Base-by-base conservation (phyloP, 2,797 vertebrate species). In the Oryzias dopingdopingensis region DNA sequence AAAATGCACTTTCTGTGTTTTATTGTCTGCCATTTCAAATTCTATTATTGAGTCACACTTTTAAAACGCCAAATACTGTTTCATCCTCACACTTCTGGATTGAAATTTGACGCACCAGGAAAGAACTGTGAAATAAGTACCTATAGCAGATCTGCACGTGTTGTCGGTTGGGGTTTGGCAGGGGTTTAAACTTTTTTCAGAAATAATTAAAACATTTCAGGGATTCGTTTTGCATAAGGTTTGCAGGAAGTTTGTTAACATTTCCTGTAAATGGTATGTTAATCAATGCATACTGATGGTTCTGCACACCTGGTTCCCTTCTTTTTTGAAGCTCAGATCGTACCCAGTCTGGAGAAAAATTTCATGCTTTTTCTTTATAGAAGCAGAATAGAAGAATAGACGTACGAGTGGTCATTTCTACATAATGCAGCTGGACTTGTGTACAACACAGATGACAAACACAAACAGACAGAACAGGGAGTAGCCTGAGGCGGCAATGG, bases 121-220 rank as follows among this genome's bases (percentile, higher is more conserved):
- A 79, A 79, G 68, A 78, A 77, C 62, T 69, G 65, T 58, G 56
- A 77, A 81, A 77, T 46, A 14, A 17, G 26, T 4, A 10, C 26
- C 26, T 5, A 29, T 7, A 29, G 26, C 26, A 6, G 26, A 29
- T 46, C 5, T 29, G 26, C 4, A 5, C 12, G 4, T 16, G 37
- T n/a, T 29, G n/a, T 45, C 44, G 6, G 7, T 42, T 46, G 56
- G 15, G 43, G 50, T 67, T 56, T 44, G 43, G 49, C 20, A 70
- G 41, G 40, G 18, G 16, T 47, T 62, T 49, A 29, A 41, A 29
- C 8, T 52, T 43, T 43, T 42, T 29, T 49, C 3, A 26, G 7
- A 32, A 41, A 15, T 32, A 1, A 64, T 50, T 46, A 55, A 2
- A 59, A 49, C 66, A 63, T n/a, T 37, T 37, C 32, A 12, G 6